phyloP scores from a whole-genome alignment of 2,113 vertebrate genomes.

The Chamaetylas fuelleborni region DNA sequence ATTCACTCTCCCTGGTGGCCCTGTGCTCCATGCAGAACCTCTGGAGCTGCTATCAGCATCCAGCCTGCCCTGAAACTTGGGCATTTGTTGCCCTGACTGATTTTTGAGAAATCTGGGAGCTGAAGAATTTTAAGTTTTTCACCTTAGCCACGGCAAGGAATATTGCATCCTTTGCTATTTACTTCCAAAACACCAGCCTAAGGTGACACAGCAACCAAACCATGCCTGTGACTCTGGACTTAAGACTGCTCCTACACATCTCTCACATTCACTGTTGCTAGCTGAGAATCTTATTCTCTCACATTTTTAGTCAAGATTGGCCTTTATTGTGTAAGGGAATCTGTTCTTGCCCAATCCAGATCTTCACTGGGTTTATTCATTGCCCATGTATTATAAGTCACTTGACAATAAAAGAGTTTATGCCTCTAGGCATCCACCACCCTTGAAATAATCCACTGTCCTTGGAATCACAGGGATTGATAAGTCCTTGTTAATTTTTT shows the following conservation, averaged over 20 bases:
- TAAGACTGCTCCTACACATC: neutral
- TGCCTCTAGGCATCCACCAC: neutral
- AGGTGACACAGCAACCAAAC: neutral
- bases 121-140: neutral
- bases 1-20: neutral
- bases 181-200: neutral
- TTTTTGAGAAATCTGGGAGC: neutral
- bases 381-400: neutral
- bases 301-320: neutral
- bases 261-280: neutral
- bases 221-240: neutral
- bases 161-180: neutral
- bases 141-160: neutral
- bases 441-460: neutral
- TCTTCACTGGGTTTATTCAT: neutral
- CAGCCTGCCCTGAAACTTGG: neutral
- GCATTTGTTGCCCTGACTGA: neutral
- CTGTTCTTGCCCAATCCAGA: neutral
- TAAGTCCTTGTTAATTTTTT: neutral
- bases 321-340: neutral
- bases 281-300: neutral
- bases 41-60: neutral
- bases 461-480: neutral
- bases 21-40: neutral
- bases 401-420: neutral